A percentile compares a stretch with the other conserved stretches of the same genome.
These are phyloP conservation scores for Petaurus breviceps DNA, from an alignment of 2,113 vertebrate genomes.

Conservation along the genomic window DNA sequence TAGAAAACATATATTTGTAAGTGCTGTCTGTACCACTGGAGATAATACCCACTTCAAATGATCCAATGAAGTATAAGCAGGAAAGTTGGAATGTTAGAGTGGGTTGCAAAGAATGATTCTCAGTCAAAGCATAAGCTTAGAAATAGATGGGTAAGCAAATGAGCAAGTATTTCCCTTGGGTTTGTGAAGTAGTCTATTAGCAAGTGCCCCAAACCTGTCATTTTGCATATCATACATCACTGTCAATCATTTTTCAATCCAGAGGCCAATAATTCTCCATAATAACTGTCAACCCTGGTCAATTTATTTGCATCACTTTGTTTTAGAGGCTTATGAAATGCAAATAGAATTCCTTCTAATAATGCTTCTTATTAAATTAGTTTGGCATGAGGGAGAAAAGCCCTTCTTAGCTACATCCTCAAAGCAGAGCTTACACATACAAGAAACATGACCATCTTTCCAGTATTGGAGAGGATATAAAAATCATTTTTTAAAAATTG, in stretches of 20 bases:
- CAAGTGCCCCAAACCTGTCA: conserved; percentile 44
- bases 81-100: conserved; percentile 28
- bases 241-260: conserved; percentile 56
- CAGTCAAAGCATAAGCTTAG: conserved; percentile 12
- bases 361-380: conserved; percentile 71
- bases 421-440: neutral
- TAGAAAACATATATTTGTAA: neutral
- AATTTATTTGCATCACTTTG: conserved; percentile 65
- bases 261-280: conserved; percentile 68
- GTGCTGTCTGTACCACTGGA: neutral
- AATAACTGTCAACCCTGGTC: conserved; percentile 64
- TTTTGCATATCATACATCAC: conserved; percentile 52
- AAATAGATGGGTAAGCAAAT: conserved; percentile 10
- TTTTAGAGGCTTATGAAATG: conserved; percentile 67
- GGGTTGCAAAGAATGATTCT: neutral
- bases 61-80: neutral
- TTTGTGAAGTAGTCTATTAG: conserved; percentile 43
- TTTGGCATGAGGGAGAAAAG: conserved; percentile 55
- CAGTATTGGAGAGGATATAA: neutral
- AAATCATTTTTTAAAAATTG: conserved; percentile 54
- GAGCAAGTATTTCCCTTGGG: conserved; percentile 10
- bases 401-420: conserved; percentile 33
- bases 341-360: conserved; percentile 60
- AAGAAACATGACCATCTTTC: neutral
- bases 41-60: neutral